Conservation (phyloP, 2,113 vertebrate genomes). For the Helogale parvula region DNA sequence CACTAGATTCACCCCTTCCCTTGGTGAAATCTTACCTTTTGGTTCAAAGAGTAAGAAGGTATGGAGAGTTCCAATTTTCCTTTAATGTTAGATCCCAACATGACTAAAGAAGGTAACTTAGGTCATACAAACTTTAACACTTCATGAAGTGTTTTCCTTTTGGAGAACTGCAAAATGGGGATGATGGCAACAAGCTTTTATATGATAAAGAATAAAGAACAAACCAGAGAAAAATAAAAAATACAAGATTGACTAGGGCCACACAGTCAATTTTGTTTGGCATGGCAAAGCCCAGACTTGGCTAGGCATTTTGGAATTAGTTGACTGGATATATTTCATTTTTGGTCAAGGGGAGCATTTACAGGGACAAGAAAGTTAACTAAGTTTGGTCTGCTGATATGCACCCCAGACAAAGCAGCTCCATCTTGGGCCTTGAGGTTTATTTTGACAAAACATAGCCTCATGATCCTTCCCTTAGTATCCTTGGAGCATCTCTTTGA, state of each 20-base stretch:
- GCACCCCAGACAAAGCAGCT: not conserved
- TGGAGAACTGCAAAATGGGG: not conserved
- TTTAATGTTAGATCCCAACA: not conserved
- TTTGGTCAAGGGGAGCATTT: not conserved
- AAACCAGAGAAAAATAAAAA: not conserved
- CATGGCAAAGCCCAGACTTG: not conserved
- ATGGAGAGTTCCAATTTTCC: not conserved
- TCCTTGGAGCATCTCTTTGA: not conserved
- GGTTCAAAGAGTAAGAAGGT: not conserved
- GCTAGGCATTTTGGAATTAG: not conserved
- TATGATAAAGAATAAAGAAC: not conserved
- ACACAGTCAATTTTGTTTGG: not conserved
- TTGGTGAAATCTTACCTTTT: not conserved
- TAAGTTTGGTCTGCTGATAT: not conserved
- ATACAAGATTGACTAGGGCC: not conserved
- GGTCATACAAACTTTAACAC: not conserved
- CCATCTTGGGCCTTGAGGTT: not conserved
- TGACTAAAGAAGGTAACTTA: not conserved
- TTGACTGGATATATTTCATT: not conserved
- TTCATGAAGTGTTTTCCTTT: not conserved
- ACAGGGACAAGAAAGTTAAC: not conserved
- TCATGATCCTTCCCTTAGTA: not conserved
- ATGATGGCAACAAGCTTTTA: not conserved
- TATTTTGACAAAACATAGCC: not conserved
- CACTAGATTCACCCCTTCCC: not conserved